Conservation (phyloP, 2,888 invertebrate species). For the Sesamia inferens region DNA sequence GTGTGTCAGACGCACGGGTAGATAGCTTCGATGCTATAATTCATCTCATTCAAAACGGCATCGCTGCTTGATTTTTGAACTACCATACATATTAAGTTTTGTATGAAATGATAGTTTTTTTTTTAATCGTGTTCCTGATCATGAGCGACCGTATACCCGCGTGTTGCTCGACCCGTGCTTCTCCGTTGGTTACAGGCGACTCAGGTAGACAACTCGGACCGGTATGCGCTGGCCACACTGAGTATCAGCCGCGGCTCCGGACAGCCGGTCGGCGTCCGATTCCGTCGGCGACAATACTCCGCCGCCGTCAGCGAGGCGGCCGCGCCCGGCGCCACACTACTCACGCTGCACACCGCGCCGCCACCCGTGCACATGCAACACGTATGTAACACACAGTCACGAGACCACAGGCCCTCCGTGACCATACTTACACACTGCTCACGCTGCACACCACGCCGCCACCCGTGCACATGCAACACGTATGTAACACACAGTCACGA, state of each 20-base stretch:
- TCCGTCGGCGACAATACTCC: conserved; percentile 92
- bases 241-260: conserved; percentile 92
- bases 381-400: not conserved
- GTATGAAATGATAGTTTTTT: too few relatives aligned
- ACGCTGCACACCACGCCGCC: too few relatives aligned
- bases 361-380: conserved; percentile 39
- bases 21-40: too few relatives aligned
- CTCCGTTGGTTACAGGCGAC: conserved; percentile 89
- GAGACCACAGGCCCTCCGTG: not conserved
- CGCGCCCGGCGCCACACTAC: conserved; percentile 93
- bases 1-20: too few relatives aligned
- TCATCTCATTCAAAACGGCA: too few relatives aligned
- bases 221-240: conserved; percentile 96
- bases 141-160: too few relatives aligned
- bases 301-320: conserved; percentile 94
- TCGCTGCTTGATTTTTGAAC: too few relatives aligned
- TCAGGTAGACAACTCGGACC: conserved; percentile 96
- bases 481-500: too few relatives aligned
- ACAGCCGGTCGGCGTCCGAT: conserved; percentile 90
- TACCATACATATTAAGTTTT: too few relatives aligned
- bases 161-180: not conserved
- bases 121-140: too few relatives aligned
- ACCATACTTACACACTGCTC: not conserved
- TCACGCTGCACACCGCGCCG: conserved; percentile 92
- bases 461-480: too few relatives aligned